Evolutionary conservation across 2,888 invertebrate genomes (phyloP), one percentile per base, ranked within the genome.

Genomic region (Eustalomyia histrio): DNA sequence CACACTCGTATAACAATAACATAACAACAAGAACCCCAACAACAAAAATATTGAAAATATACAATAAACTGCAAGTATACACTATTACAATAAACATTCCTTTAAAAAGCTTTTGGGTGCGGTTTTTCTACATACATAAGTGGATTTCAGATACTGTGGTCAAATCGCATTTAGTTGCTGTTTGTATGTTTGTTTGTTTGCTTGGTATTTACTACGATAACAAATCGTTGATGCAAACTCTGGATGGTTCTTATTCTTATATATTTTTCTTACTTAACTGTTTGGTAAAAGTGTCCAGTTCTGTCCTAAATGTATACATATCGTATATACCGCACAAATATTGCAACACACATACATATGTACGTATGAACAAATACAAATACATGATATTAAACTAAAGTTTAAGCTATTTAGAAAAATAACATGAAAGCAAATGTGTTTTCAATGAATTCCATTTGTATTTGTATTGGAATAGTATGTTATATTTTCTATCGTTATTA

Each of bases 91-190:
- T 78, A 78, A 78, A 73, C 78, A 73, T 73, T 67, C 67, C 67
- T 78, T 73, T 78, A 67, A 67, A 79, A 79, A 79, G 64, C 69
- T 69, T 81, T 78, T 81, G 73, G 81, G 74, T 81, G 81, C 69
- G 81, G 81, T 81, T 81, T 81, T 76, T 69, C 74, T 50, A 68
- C 61, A 68, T 50, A 68, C 61, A 68, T 83, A 83, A 83, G 78
- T 80, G 78, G 80, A 80, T 83, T 83, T 80, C 55, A 73, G 69
- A 79, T 76, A 58, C 61, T 82, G 79, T 80, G 79, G 83, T 82
- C 79, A 82, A 83, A 83, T 80, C 79, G 74, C 79, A 83, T 82
- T 83, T 79, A 73, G 63, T 63, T 65, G 35, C 16, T 50, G 24
- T 60, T 12, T 53, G 33, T 73, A 6, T 57, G 12, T 33, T 55